Conservation (phyloP, 2,888 invertebrate genomes). For the Euzophera pinguis region DNA sequence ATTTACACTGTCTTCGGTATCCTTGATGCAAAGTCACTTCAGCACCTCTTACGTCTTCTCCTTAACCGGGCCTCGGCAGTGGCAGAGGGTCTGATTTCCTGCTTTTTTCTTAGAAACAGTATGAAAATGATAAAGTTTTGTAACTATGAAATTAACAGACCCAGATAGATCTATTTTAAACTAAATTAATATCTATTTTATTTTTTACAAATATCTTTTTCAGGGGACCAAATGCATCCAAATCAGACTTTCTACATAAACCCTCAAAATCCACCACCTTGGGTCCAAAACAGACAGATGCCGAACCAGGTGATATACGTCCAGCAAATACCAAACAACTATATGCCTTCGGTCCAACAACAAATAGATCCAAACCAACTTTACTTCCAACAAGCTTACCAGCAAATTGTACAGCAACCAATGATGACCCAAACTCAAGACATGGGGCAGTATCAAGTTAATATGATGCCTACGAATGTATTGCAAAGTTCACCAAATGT, state of each 20-base stretch:
- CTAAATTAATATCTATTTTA: too few species aligned
- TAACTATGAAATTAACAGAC: too few species aligned
- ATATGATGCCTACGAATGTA: conserved; percentile 34
- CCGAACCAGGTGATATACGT: conserved; percentile 63
- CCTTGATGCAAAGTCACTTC: too few species aligned
- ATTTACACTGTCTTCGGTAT: too few species aligned
- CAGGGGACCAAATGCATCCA: conserved; percentile 61
- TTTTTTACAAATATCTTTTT: too few species aligned
- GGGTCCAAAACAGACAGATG: conserved; percentile 56
- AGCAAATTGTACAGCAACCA: conserved; percentile 52
- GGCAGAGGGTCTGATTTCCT: too few species aligned
- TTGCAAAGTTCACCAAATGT: conserved; percentile 33
- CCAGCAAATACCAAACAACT: conserved; percentile 57
- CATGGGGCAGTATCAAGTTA: conserved; percentile 35
- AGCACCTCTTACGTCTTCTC: too few species aligned
- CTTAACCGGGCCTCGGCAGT: too few species aligned
- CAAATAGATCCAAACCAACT: conserved; percentile 58
- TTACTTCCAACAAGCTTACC: conserved; percentile 56
- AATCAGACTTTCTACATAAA: conserved; percentile 62
- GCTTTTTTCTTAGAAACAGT: too few species aligned
- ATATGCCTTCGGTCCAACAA: conserved; percentile 47
- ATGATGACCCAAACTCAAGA: conserved; percentile 44
- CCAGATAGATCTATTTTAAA: too few species aligned
- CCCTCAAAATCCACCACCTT: conserved; percentile 67
- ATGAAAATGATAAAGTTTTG: too few species aligned